Evolutionary conservation across 2,113 vertebrate genomes (phyloP).

Genomic region (Panurus biarmicus): DNA sequence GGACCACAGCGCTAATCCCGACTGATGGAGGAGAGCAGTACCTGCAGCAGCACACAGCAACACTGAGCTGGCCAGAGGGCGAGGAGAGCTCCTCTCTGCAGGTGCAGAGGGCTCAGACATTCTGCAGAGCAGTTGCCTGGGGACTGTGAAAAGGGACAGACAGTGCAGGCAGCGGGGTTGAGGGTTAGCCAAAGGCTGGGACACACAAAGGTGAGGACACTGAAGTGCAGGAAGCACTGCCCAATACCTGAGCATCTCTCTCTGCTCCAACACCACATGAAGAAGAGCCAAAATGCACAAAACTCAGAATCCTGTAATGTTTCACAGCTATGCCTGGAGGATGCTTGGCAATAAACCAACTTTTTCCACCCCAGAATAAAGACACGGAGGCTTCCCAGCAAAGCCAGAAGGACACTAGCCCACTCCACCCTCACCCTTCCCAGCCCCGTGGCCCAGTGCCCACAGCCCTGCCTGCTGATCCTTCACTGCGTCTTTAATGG

Average conservation of each 20-base stretch:
- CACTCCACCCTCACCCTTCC: not conserved
- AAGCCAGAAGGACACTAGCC: not conserved
- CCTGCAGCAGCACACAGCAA: not conserved
- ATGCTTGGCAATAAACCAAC: not conserved
- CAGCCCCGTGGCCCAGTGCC: not conserved
- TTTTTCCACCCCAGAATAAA: not conserved
- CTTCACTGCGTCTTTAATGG: constrained; percentile 64
- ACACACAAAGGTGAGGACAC: not conserved
- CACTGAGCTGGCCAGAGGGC: accelerated
- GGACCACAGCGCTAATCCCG: not conserved
- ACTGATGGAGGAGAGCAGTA: not conserved
- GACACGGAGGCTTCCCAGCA: not conserved
- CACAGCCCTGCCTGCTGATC: not conserved
- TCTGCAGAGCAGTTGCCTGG: not conserved
- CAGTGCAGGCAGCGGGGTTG: not conserved
- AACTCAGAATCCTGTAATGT: not conserved
- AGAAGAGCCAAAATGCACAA: not conserved
- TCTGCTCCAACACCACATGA: not conserved
- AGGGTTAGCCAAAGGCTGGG: not conserved
- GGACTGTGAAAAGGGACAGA: not conserved
- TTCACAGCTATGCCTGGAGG: not conserved
- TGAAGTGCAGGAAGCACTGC: accelerated
- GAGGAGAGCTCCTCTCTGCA: not conserved
- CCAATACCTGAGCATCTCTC: not conserved
- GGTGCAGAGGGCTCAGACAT: not conserved